Evolutionary conservation across 2,797 vertebrate species (phyloP), one percentile per base, ranked within the genome.

Genomic region (Alauda arvensis): DNA sequence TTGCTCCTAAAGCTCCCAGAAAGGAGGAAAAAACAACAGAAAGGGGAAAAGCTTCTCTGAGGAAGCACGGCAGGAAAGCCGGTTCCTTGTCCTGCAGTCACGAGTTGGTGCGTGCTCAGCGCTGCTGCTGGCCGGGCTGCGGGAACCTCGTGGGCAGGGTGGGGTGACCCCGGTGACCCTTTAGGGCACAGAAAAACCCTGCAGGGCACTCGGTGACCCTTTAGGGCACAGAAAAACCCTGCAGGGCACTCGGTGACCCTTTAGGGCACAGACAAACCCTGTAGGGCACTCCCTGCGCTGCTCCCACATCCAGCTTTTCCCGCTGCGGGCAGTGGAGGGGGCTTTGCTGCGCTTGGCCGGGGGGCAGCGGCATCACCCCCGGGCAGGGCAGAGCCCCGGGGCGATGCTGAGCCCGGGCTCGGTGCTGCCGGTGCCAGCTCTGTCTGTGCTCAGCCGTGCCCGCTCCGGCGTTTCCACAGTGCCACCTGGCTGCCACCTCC

Each of bases 401-500:
- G 34, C 3, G 8, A 20, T 46, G 75, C 34, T 60, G n/a, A n/a
- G n/a, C 49, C 1, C 2, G 37, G 37, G 23, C 14, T 10, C 2
- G 0, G 31, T 15, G 31, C 49, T 18, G 45, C 52, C 0, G 2
- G 3, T 56, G 69, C 56, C 65, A 26, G 24, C 69, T 8, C 26
- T 40, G 77, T 56, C 14, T 46, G 18, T 77, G 33, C 48, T 18
- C 63, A 19, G 42, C 10, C 2, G 3, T 11, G 33, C 87, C 74
- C 18, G 1, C 53, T 94, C 29, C 10, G 3, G 67, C 31, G 90
- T 88, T 96, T 96, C 91, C 39, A 56, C 83, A 90, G 93, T 95
- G 95, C 96, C 95, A 96, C 87, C 96, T 97, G 91, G 95, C 86
- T 96, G 94, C 69, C 66, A 14, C 55, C 89, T 74, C 77, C 52